Evolutionary conservation across 2,888 invertebrate genomes (phyloP).

Genomic region (Brachypterus glaber): DNA sequence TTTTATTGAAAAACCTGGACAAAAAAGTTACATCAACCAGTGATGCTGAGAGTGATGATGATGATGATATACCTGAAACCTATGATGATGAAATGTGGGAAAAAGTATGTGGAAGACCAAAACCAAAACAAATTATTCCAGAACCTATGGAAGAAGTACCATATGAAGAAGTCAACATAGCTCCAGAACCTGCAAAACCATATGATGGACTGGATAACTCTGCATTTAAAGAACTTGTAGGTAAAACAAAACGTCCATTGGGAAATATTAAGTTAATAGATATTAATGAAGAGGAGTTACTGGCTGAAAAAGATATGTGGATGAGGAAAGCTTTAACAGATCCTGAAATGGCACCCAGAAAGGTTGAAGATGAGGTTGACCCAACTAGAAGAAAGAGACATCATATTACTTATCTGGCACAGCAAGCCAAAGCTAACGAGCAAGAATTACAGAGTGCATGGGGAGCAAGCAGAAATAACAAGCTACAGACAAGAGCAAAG

Average conservation of each 20-base stretch:
- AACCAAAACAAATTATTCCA: constrained; percentile 43
- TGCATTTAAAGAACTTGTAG: constrained; percentile 59
- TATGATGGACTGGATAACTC: constrained; percentile 44
- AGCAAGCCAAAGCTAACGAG: constrained; percentile 91
- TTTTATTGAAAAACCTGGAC: constrained; percentile 11
- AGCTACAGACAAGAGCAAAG: constrained; percentile 86
- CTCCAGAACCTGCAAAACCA: constrained; percentile 41
- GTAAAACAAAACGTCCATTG: constrained; percentile 52
- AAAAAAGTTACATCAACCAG: constrained; percentile 17
- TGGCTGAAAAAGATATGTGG: constrained; percentile 74
- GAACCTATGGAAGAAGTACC: constrained; percentile 39
- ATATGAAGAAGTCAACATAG: constrained; percentile 40
- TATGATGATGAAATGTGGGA: constrained; percentile 42
- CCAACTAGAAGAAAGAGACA: constrained; percentile 66
- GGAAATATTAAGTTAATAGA: constrained; percentile 70
- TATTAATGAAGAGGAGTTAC: constrained; percentile 69
- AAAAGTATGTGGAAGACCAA: constrained; percentile 39
- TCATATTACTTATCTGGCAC: constrained; percentile 92
- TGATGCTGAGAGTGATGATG: constrained; percentile 28
- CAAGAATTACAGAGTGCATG: constrained; percentile 88
- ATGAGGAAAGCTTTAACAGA: constrained; percentile 70
- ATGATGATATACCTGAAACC: constrained; percentile 36
- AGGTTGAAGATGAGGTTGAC: constrained; percentile 43
- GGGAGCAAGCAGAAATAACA: constrained; percentile 77
- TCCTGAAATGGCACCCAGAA: constrained; percentile 47